phyloP scores from a whole-genome alignment of 2,797 vertebrate genomes.

The Rallus crepitans region DNA sequence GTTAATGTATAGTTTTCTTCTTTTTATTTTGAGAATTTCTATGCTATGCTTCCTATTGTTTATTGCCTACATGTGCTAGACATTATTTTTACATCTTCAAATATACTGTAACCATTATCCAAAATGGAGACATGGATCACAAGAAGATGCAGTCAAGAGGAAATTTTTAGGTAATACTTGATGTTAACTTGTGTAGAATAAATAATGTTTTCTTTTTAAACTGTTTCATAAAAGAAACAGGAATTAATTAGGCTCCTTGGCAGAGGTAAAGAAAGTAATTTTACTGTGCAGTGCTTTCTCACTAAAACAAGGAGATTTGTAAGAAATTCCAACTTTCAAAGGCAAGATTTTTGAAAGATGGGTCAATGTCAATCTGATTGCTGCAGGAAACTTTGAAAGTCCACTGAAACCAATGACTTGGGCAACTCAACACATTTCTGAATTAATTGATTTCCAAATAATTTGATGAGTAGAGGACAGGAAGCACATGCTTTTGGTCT shows the following conservation, averaged over 20 bases:
- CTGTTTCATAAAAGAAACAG: neutral
- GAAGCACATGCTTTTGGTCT: neutral
- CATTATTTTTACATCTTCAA: neutral
- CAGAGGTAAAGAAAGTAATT: neutral
- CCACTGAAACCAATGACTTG: neutral
- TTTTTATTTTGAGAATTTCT: neutral
- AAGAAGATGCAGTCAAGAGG: neutral
- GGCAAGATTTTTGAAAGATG: neutral
- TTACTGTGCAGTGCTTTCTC: neutral
- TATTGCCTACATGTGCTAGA: neutral
- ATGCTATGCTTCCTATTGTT: neutral
- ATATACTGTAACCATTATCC: neutral
- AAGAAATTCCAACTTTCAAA: neutral
- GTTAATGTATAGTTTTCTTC: neutral
- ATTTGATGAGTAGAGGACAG: neutral
- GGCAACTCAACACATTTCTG: neutral
- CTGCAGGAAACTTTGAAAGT: neutral
- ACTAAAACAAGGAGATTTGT: neutral
- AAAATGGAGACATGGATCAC: neutral
- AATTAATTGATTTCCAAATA: neutral
- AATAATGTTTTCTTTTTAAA: neutral
- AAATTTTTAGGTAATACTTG: neutral
- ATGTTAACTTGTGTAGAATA: neutral
- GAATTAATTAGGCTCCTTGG: neutral
- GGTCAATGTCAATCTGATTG: neutral